Base-by-base conservation (phyloP, 2,888 invertebrate species). In the Sphinx pinastri region DNA sequence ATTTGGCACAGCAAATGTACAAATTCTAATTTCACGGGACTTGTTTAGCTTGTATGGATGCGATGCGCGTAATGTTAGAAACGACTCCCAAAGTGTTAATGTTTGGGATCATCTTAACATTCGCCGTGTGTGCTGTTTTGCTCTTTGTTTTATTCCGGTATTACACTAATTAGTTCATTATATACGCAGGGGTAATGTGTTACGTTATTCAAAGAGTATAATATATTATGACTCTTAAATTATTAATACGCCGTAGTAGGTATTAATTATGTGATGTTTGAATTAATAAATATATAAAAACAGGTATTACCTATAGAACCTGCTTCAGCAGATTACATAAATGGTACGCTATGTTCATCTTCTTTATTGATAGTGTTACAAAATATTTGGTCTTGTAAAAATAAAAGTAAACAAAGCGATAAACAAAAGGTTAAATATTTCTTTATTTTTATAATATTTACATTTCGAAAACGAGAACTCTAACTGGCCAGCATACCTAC, bases 1-100 rank as follows among this genome's bases (percentile, higher is more conserved):
- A 77, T 80, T 78, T 74, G 79, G 58, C 19, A 49, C 49, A 45
- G 19, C 51, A 77, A 79, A 78, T 74, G 75, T 69, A 72, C 75
- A 74, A 74, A 75, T 76, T 74, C 68, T 72, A 59, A 71, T 73
- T 75, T 71, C 59, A 70, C 69, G 71, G 71, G 72, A 13, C 25
- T 19, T 76, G 47, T 57, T 49, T 57, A 16, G 16, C 52, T 19
- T 49, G 47, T 58, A 54, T 63, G 63, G 6, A 47, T 63, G 47
- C 13, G 63, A 47, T 13, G 49, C 19, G 60, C 16, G 54, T 63
- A 49, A 63, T 49, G 63, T 47, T 49, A 47, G 19, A 63, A 47
- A 63, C 63, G 63, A 63, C 63, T 63, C 63, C 63, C 47, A 47
- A 63, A 47, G 63, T 63, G 47, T 63, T 63, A 63, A 63, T 63